Base-by-base conservation (phyloP, 2,113 vertebrate genomes). In the Eolophus roseicapilla region DNA sequence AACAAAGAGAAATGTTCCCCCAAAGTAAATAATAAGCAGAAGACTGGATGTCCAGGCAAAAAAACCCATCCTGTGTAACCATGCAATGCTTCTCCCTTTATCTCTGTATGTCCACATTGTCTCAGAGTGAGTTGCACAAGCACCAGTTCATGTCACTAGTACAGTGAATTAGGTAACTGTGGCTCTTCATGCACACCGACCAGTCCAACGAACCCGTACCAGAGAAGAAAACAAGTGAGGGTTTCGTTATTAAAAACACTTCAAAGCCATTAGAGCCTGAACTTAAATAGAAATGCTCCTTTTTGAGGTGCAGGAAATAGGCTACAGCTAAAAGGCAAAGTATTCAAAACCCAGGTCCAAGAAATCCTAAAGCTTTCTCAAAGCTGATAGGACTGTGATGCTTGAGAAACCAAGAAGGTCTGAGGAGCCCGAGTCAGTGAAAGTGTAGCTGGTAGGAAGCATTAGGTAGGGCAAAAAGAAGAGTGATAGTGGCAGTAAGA, bases 121-220 rank as follows among this genome's bases (percentile, higher is more conserved):
- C 52, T 73, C 21, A 0, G 3, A 28, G 17, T 9, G 47, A 47
- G 15, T 3, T 59, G 29, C 44, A 69, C 28, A 57, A 13, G 28
- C 1, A 0, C 21, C 7, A 3, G 3, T 6, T 37, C 70, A n/a
- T 3, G 3, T 43, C 88, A 65, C 19, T 41, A 49, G 2, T 17
- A 8, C 17, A n/a, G 5, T 1, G 2, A 50, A 16, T 35, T n/a
- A 29, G 28, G 17, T 21, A 68, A 17, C 15, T 79, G 7, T 35
- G 67, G 12, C 4, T 73, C 29, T 41, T 31, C 18, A 33, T 24
- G 10, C n/a, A 20, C 33, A 10, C 16, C 52, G 44, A 37, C 14
- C 43, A 29, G 39, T n/a, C 50, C 31, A 55, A 27, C 8, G 5
- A 16, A 68, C 35, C 9, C 47, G 46, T 1, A 0, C 29, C 55